Base-by-base conservation (phyloP, 64 coral and sea anemone genomes). In the Astreopora myriophthalma region DNA sequence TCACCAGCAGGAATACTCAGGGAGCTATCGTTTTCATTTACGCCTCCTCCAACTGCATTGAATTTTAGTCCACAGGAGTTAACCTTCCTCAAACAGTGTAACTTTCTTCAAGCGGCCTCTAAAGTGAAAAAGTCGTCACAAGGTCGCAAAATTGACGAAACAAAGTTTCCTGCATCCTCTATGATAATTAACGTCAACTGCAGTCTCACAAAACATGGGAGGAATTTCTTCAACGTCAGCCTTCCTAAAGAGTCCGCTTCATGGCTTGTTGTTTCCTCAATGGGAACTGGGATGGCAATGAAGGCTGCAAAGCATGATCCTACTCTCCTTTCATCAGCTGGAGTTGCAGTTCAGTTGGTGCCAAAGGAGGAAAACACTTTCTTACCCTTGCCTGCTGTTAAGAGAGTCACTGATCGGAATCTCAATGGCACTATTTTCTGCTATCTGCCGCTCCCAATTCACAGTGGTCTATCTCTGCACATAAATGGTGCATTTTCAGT, bases 401-500 rank as follows among this genome's bases (percentile, higher is more conserved):
- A 70, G 51, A 36, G 8, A 30, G 24, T 9, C 3, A 61, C 70
- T 27, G 74, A 44, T 81, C n/a, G 49, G 2, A 40, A 55, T 80
- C 49, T 80, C 38, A 62, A 87, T 26, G 92, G 86, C 8, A 37
- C 49, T 16, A 34, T 94, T 27, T 94, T 94, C 74, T 94, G 92
- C 28, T 94, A 93, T 58, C 83, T 93, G 10, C 91, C 91, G 17
- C 52, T 93, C 33, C 84, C 91, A 79, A 93, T 93, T 68, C 40
- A 55, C 29, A 93, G 91, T 36, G 73, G 84, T 17, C 82, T 93
- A 65, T 63, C 74, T 48, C 32, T 93, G 13, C 91, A 93, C 27
- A 87, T 93, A 31, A 93, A 93, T 70, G 91, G 84, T 11, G 92
- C 84, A 25, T 93, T 93, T 73, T 85, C 92, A 37, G 73, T 93